Evolutionary conservation across 2,113 vertebrate species (phyloP).

Genomic region (Dromas ardeola): DNA sequence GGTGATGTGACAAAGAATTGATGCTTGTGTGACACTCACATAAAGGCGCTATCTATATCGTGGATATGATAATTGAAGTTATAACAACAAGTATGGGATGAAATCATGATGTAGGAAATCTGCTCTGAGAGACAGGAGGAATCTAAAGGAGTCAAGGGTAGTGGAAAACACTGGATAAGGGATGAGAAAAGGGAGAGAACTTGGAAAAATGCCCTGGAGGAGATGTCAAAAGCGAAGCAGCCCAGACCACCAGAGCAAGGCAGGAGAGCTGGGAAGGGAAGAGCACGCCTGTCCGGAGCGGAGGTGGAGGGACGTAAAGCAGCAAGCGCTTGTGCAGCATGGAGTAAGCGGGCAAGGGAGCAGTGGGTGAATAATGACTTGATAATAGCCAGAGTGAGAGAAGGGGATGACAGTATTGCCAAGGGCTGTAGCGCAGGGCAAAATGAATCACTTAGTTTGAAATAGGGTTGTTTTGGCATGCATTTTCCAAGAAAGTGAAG

Average conservation of each 20-base stretch:
- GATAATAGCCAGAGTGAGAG: background rate
- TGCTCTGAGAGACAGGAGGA: background rate
- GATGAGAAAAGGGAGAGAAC: background rate
- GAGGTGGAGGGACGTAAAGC: accelerated
- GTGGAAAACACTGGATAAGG: background rate
- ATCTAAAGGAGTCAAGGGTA: background rate
- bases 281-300: background rate
- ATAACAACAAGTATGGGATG: background rate
- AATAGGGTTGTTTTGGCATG: background rate
- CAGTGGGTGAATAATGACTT: background rate
- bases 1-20: background rate
- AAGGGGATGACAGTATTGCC: background rate
- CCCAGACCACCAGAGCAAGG: background rate
- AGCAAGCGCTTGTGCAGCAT: accelerated
- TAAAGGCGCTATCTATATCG: background rate
- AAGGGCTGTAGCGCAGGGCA: background rate
- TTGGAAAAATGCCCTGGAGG: background rate
- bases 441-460: background rate
- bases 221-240: background rate
- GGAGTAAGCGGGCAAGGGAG: background rate
- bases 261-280: background rate
- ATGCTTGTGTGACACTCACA: accelerated
- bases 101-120: background rate
- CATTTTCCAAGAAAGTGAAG: background rate
- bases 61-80: background rate